phyloP scores from a whole-genome alignment of 2,888 invertebrate genomes.

The Amblyjoppa proteus region DNA sequence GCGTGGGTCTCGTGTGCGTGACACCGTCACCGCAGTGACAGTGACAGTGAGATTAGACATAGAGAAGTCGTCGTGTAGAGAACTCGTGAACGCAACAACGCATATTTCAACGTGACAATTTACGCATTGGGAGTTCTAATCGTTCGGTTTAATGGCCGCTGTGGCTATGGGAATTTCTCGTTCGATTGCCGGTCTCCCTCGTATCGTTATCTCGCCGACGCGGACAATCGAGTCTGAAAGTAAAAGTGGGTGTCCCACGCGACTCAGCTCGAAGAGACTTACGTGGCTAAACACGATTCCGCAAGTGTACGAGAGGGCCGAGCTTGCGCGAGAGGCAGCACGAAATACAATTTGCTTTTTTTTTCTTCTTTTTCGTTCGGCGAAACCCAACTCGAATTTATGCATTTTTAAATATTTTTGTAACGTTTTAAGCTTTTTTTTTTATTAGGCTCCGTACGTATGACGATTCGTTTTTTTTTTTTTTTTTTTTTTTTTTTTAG shows the following conservation, averaged over 20 bases:
- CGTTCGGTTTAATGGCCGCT: slow-evolving; percentile 20
- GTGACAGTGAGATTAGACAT: slow-evolving; percentile 40
- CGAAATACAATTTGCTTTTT: neutral
- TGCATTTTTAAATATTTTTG: neutral
- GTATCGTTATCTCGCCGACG: slow-evolving; percentile 62
- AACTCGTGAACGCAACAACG: neutral
- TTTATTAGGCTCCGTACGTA: too few relatives aligned
- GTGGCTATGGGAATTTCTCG: slow-evolving; percentile 49
- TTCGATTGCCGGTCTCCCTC: slow-evolving; percentile 53
- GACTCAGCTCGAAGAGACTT: slow-evolving; percentile 48
- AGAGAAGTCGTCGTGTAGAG: neutral
- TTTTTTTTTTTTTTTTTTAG: too few relatives aligned
- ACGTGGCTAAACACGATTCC: slow-evolving; percentile 18
- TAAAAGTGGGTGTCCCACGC: slow-evolving; percentile 77
- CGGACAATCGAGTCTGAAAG: slow-evolving; percentile 77
- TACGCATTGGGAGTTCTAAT: neutral
- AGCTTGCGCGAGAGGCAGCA: neutral
- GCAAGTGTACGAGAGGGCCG: neutral
- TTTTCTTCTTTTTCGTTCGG: too few relatives aligned
- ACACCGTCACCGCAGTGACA: slow-evolving; percentile 23
- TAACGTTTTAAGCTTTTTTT: too few relatives aligned
- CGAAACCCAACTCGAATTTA: too few relatives aligned
- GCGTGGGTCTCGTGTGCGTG: slow-evolving; percentile 5
- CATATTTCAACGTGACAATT: neutral
- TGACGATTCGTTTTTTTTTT: too few relatives aligned